Base-by-base conservation (phyloP, 2,797 vertebrate species). In the Dallia pectoralis region DNA sequence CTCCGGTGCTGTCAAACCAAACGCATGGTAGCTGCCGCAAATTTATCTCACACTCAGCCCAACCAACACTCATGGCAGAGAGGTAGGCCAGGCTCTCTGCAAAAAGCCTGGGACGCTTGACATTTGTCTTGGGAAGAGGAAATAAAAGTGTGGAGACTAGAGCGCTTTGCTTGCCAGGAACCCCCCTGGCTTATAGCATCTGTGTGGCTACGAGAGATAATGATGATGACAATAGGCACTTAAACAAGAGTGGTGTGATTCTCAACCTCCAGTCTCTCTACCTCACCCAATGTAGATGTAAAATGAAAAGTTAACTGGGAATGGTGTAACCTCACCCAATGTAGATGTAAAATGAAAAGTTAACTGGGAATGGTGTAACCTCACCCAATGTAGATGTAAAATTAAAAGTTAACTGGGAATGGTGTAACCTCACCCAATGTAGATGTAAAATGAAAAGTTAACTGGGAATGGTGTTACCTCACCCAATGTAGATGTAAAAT, bases 221-320 rank as follows among this genome's bases (percentile, higher is more conserved):
- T 87, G 85, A 89, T 85, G 87, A 86, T 85, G 87, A 86, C 86
- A 90, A 86, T 85, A 87, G 87, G 89, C 85, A 86, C 87, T 89
- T 85, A 84, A 87, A 91, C 87, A 83, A 85, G 87, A 89, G 85
- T 79, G 86, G 73, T 78, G 87, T 81, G 86, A 89, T 89, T 90
- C 81, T 18, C 71, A 78, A 63, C 66, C 89, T 86, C 78, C 76
- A 18, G 89, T 89, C 77, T 40, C 77, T 77, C 83, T 76, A 80
- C 84, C 87, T 87, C 83, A 79, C 72, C 74, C 74, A 79, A 75
- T 59, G 53, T 59, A 59, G 53, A 14, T 56, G 74, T 75, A 82
- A 82, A 77, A 77, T 71, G 82, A 80, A 86, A 87, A 80, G 79
- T 82, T 86, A 87, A 89, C 75, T 74, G 86, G 85, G 81, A 84